phyloP scores from a whole-genome alignment of 2,797 vertebrate species.

The Enteromius afrohamiltoni region DNA sequence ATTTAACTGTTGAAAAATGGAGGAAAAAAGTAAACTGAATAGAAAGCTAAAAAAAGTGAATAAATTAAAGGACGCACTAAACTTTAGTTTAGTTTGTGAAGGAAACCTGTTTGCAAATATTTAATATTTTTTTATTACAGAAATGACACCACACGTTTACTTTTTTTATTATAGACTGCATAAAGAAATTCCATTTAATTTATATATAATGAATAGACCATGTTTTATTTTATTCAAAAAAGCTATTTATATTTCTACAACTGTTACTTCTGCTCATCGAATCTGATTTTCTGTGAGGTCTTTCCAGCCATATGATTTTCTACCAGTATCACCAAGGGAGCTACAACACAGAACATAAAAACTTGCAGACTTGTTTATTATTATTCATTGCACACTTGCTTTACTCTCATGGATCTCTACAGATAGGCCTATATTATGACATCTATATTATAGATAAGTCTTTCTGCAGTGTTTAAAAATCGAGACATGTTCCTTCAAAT shows the following conservation, averaged over 20 bases:
- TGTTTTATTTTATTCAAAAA: not conserved
- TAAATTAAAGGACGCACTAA: conserved; percentile 45
- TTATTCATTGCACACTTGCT: not conserved
- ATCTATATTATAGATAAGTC: not conserved
- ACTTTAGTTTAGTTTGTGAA: not conserved
- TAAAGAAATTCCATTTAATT: not conserved
- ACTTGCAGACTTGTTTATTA: not conserved
- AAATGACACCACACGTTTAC: not conserved
- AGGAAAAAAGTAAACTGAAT: conserved; percentile 27
- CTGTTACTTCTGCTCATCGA: not conserved
- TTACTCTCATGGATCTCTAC: not conserved
- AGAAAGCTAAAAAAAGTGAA: conserved; percentile 39
- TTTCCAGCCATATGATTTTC: not conserved
- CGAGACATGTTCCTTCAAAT: not conserved
- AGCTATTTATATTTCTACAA: not conserved
- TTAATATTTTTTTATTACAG: not conserved
- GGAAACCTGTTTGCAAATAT: not conserved
- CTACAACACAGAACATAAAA: not conserved
- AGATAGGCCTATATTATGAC: not conserved
- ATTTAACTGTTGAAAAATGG: conserved; percentile 55
- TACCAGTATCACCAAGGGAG: not conserved
- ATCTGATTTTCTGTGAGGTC: not conserved
- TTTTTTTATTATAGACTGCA: not conserved
- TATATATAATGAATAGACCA: not conserved
- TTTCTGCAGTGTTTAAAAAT: not conserved